A percentile compares a stretch with the other conserved stretches of the same genome.
These are phyloP conservation scores for Uropsilus gracilis DNA, from an alignment of 2,113 vertebrate genomes.

Conservation along the genomic window DNA sequence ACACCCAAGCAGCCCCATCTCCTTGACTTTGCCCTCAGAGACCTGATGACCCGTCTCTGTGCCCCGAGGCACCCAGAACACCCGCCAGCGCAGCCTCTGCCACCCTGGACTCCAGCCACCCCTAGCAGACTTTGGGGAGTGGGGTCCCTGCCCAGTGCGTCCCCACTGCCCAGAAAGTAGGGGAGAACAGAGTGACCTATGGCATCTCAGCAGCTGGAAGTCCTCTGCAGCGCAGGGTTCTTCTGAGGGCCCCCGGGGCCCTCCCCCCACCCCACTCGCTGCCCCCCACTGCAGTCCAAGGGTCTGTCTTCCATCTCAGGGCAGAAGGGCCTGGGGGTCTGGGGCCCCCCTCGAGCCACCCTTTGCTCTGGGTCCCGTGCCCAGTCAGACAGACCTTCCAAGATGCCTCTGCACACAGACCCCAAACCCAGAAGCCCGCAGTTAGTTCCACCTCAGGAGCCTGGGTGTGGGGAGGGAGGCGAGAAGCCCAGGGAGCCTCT, in stretches of 20 bases:
- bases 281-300: background rate
- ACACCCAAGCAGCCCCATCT: background rate
- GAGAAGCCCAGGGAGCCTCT: background rate
- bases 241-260: no score
- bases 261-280: background rate
- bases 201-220: no score
- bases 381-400: background rate
- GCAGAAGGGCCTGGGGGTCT: background rate
- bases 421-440: background rate
- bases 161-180: no score
- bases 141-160: no score
- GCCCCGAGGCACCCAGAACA: rapidly evolving
- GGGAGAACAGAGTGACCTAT: no score
- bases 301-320: no score
- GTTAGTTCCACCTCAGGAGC: background rate
- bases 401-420: rapidly evolving
- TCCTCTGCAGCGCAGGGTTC: no score
- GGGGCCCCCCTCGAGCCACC: background rate
- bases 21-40: rapidly evolving
- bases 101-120: no score
- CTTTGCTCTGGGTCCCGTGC: background rate
- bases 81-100: rapidly evolving
- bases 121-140: no score
- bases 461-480: background rate
- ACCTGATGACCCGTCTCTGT: rapidly evolving